phyloP scores from a whole-genome alignment of 2,888 invertebrate species.

The Coelopa pilipes region DNA sequence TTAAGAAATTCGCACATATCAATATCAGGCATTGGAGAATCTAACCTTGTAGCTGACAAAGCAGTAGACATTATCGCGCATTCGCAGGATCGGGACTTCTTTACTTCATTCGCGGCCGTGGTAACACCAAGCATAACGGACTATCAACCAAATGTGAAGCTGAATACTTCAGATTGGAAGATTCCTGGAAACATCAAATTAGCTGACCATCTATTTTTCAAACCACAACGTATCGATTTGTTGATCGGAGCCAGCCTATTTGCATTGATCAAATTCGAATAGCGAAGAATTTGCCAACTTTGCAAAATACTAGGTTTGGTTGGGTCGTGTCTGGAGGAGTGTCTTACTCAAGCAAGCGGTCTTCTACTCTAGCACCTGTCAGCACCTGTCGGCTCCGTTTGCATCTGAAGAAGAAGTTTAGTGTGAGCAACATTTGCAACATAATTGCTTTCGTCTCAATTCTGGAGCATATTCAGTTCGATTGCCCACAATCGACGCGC shows the following conservation, averaged over 20 bases:
- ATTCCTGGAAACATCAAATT: constrained; percentile 31
- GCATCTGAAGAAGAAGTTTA: neutral
- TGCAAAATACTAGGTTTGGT: constrained; percentile 35
- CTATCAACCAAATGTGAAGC: constrained; percentile 35
- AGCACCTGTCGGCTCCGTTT: constrained; percentile 6
- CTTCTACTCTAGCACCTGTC: constrained; percentile 1
- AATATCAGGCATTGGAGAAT: constrained; percentile 40
- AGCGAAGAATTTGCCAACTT: constrained; percentile 33
- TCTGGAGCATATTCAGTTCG: constrained; percentile 37
- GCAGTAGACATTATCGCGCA: constrained; percentile 34
- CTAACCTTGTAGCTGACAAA: constrained; percentile 37
- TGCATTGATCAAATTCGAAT: constrained; percentile 43
- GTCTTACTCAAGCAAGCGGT: constrained; percentile 7
- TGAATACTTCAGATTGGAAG: constrained; percentile 37
- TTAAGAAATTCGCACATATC: constrained; percentile 31
- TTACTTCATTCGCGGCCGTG: constrained; percentile 32
- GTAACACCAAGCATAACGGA: constrained; percentile 37
- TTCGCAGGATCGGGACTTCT: constrained; percentile 32
- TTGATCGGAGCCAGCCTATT: constrained; percentile 38
- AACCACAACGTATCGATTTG: constrained; percentile 28
- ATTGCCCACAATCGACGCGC: constrained; percentile 27
- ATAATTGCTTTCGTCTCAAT: constrained; percentile 32
- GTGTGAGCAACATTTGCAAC: constrained; percentile 37
- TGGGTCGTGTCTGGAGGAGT: constrained; percentile 38
- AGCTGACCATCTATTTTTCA: constrained; percentile 34